These are phyloP conservation scores for Leptopilina boulardi DNA, from an alignment of 1,140 invertebrate genomes.

Conservation along the genomic window DNA sequence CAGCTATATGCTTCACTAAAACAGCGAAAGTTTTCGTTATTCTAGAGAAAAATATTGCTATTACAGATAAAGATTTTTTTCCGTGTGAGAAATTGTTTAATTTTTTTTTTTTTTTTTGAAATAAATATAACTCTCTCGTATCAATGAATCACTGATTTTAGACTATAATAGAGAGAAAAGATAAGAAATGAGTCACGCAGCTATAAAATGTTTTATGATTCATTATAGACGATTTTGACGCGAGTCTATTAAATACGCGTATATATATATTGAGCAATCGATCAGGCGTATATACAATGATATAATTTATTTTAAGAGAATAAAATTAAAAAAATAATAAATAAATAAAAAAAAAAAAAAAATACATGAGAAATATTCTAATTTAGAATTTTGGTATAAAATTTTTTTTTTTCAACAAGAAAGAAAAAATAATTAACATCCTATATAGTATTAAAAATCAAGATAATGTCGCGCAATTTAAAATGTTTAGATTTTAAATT, in stretches of 20 bases:
- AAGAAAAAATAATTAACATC: not conserved
- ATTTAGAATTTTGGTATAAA: too few relatives aligned
- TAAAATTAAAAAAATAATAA: too few relatives aligned
- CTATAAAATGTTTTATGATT: slow-evolving; percentile 21
- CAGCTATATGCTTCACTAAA: too few relatives aligned
- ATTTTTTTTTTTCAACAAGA: too few relatives aligned
- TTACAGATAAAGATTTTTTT: too few relatives aligned
- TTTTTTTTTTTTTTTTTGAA: too few relatives aligned
- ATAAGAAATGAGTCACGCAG: slow-evolving; percentile 22
- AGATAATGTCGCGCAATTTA: not conserved
- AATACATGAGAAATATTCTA: not conserved
- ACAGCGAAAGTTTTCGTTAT: too few relatives aligned
- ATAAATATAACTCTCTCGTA: too few relatives aligned
- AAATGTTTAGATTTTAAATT: slow-evolving; percentile 24
- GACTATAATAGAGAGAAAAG: not conserved
- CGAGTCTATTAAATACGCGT: slow-evolving; percentile 1
- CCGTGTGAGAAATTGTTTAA: too few relatives aligned
- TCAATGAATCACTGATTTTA: slow-evolving; percentile 11
- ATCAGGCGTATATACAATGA: not conserved
- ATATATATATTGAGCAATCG: slow-evolving; percentile 21
- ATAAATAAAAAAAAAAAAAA: too few relatives aligned
- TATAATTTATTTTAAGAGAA: too few relatives aligned
- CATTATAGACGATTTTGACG: slow-evolving; percentile 7
- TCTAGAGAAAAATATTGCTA: too few relatives aligned
- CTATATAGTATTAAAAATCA: not conserved